These are phyloP conservation scores for Paramisgurnus dabryanus DNA, from an alignment of 2,113 vertebrate species.

Conservation along the genomic window DNA sequence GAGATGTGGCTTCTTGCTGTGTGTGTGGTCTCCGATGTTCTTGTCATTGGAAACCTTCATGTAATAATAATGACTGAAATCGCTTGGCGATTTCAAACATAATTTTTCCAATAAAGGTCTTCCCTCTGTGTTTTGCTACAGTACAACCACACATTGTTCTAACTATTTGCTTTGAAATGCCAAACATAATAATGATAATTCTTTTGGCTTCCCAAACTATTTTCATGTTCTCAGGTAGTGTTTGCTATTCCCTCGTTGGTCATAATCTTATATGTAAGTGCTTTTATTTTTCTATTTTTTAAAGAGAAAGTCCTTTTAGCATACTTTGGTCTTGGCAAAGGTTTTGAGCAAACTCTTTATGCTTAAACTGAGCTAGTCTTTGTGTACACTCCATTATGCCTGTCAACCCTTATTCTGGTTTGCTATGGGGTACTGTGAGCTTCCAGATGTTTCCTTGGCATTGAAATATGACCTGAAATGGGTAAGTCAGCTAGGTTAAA, in stretches of 20 bases:
- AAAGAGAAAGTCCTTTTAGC: not conserved
- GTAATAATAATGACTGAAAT: not conserved
- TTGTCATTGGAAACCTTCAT: not conserved
- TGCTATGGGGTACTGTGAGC: slow-evolving; percentile 17
- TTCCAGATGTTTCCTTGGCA: slow-evolving; percentile 39
- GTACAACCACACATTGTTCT: not conserved
- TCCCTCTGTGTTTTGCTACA: not conserved
- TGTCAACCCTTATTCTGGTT: slow-evolving; percentile 16
- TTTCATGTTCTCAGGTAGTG: slow-evolving; percentile 8
- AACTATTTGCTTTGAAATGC: not conserved
- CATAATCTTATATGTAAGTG: not conserved
- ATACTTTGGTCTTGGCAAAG: slow-evolving; percentile 12
- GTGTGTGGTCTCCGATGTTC: slow-evolving; percentile 33
- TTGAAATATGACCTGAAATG: slow-evolving; percentile 31
- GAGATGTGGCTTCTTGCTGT: slow-evolving; percentile 14
- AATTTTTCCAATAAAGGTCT: not conserved
- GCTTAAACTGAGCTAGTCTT: not conserved
- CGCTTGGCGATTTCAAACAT: slow-evolving; percentile 12
- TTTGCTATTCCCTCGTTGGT: not conserved
- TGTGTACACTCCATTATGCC: slow-evolving; percentile 26
- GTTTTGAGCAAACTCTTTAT: not conserved
- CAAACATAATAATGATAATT: slow-evolving; percentile 2
- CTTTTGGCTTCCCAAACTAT: not conserved
- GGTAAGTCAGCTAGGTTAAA: not conserved
- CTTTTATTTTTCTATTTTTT: not conserved